Percentiles rank a stretch among this genome's conserved stretches.
Evolutionary conservation across 2,797 vertebrate genomes (phyloP).

Genomic region (Simalia tracyae): DNA sequence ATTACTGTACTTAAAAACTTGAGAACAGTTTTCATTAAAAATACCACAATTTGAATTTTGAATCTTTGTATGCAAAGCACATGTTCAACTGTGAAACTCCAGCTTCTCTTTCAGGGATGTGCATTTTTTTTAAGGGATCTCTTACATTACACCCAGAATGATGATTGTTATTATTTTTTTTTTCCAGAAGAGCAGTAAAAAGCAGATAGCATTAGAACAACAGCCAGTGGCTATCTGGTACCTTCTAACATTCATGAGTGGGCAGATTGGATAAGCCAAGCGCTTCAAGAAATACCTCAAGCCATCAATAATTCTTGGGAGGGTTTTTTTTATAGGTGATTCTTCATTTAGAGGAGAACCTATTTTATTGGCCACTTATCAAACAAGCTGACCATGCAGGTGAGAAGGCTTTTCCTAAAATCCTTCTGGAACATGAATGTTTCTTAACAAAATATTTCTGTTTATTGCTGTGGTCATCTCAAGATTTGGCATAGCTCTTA

Average conservation of each 20-base stretch:
- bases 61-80: neutral
- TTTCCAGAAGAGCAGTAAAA: neutral
- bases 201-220: neutral
- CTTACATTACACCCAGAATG: too few relatives aligned
- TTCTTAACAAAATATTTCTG: neutral
- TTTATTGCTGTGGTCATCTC: neutral
- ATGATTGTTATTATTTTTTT: too few relatives aligned
- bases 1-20: neutral
- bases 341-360: neutral
- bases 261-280: neutral
- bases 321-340: neutral
- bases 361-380: neutral
- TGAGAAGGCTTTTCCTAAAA: neutral
- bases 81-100: neutral
- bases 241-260: neutral
- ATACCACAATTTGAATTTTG: neutral
- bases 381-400: neutral
- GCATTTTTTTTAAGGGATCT: too few relatives aligned
- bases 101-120: too few relatives aligned
- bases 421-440: neutral
- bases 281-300: too few relatives aligned
- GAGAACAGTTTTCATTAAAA: neutral
- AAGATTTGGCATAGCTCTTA: neutral
- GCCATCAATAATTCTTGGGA: neutral
- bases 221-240: neutral